Conservation (phyloP, 2,113 vertebrate species). For the Pelmatolapia mariae region DNA sequence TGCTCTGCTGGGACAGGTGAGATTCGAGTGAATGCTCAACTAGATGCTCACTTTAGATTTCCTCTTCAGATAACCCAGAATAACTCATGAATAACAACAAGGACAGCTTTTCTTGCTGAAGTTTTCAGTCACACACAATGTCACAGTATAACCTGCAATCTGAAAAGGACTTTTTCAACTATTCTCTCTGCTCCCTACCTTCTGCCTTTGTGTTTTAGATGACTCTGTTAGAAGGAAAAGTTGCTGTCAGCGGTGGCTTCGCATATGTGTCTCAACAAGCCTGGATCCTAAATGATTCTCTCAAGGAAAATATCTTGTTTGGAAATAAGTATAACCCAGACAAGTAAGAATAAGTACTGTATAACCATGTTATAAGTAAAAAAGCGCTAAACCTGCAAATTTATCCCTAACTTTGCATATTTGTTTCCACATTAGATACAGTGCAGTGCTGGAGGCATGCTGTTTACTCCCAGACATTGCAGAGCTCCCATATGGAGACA, state of each 20-base stretch:
- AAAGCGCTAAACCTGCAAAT: neutral
- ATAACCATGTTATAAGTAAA: neutral
- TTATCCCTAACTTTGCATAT: neutral
- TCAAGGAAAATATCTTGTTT: slow-evolving; percentile 79
- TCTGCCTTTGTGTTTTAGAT: slow-evolving; percentile 56
- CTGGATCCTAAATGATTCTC: slow-evolving; percentile 78
- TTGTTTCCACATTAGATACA: slow-evolving; percentile 58
- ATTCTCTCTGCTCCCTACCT: neutral
- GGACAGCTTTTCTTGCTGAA: neutral
- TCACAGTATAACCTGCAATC: neutral
- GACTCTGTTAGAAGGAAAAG: slow-evolving; percentile 72
- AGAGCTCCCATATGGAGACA: slow-evolving; percentile 74
- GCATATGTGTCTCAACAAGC: slow-evolving; percentile 78
- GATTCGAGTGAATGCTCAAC: neutral
- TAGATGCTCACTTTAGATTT: neutral
- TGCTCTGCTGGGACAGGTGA: slow-evolving; percentile 79
- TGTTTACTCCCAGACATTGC: slow-evolving; percentile 73
- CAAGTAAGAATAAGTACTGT: slow-evolving; percentile 57
- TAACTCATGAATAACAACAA: neutral
- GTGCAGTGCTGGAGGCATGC: slow-evolving; percentile 70
- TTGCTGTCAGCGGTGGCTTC: slow-evolving; percentile 68
- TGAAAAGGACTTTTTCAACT: neutral
- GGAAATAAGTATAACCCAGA: slow-evolving; percentile 65
- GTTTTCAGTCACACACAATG: neutral
- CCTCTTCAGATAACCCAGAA: neutral